Evolutionary conservation across 2,113 vertebrate species (phyloP).

Genomic region (Axis porcinus): DNA sequence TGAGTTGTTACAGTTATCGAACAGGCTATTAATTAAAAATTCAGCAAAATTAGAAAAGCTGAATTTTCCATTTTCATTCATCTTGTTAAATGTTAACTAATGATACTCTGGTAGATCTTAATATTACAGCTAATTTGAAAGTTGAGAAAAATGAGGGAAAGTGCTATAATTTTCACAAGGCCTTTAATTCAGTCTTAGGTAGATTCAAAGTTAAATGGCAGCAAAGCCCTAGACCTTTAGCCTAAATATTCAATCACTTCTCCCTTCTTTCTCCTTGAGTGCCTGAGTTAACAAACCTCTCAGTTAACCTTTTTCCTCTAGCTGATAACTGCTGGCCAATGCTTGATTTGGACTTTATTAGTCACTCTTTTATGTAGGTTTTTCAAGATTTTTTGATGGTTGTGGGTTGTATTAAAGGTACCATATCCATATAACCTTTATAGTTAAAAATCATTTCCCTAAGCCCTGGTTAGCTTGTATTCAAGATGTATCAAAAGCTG

Average conservation of each 20-base stretch:
- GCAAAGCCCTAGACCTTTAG: slow-evolving; percentile 1
- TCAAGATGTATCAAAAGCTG: neutral
- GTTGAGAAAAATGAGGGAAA: slow-evolving; percentile 44
- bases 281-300: neutral
- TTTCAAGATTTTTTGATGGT: slow-evolving; percentile 12
- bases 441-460: neutral
- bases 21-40: slow-evolving; percentile 59
- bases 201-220: slow-evolving; percentile 2
- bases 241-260: neutral
- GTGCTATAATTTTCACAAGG: neutral
- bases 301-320: slow-evolving; percentile 20
- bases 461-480: neutral
- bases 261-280: neutral
- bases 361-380: neutral
- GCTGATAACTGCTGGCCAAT: neutral
- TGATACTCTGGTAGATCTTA: slow-evolving; percentile 43
- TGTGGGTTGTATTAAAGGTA: slow-evolving; percentile 7
- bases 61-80: slow-evolving; percentile 57
- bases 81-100: slow-evolving; percentile 57
- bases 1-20: slow-evolving; percentile 53
- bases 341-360: neutral
- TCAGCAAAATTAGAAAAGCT: slow-evolving; percentile 51
- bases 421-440: neutral
- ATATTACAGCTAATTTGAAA: slow-evolving; percentile 55
- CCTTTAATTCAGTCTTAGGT: neutral